These are phyloP conservation scores for Halictus ligatus DNA, from an alignment of 2,888 invertebrate genomes.

Conservation along the genomic window DNA sequence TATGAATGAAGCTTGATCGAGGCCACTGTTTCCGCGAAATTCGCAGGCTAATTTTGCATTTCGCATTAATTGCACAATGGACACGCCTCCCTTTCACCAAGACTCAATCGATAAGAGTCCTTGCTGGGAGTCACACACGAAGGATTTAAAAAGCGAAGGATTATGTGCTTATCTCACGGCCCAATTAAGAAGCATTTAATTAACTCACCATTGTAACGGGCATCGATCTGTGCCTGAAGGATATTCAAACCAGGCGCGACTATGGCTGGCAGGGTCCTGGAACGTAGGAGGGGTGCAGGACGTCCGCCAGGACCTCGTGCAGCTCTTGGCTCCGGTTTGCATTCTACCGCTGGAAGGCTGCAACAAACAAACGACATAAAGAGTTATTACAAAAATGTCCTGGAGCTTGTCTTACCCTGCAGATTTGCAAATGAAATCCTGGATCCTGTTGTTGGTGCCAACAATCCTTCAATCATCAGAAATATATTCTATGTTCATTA, in stretches of 20 bases:
- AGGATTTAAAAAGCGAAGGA: not conserved
- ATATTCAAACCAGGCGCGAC: conserved; percentile 94
- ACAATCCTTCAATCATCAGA: not conserved
- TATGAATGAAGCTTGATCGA: not conserved
- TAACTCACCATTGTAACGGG: conserved; percentile 84
- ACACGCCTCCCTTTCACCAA: not conserved
- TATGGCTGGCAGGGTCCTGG: conserved; percentile 94
- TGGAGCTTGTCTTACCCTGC: not conserved
- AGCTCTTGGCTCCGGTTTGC: conserved; percentile 75
- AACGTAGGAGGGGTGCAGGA: conserved; percentile 92
- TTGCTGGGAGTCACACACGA: not conserved
- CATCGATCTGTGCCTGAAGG: conserved; percentile 92
- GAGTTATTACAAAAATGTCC: not conserved
- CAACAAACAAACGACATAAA: conserved; percentile 34
- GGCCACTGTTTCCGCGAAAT: not conserved
- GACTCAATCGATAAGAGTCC: not conserved
- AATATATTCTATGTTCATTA: not conserved
- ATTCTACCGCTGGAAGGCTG: conserved; percentile 76
- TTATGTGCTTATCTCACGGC: not conserved
- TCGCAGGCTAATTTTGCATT: not conserved
- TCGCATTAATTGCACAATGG: not conserved
- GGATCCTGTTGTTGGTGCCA: not conserved
- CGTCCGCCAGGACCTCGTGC: conserved; percentile 84
- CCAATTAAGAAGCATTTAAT: not conserved
- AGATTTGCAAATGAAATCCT: not conserved